phyloP scores from a whole-genome alignment of 2,113 vertebrate genomes.

The Anas platyrhynchos region DNA sequence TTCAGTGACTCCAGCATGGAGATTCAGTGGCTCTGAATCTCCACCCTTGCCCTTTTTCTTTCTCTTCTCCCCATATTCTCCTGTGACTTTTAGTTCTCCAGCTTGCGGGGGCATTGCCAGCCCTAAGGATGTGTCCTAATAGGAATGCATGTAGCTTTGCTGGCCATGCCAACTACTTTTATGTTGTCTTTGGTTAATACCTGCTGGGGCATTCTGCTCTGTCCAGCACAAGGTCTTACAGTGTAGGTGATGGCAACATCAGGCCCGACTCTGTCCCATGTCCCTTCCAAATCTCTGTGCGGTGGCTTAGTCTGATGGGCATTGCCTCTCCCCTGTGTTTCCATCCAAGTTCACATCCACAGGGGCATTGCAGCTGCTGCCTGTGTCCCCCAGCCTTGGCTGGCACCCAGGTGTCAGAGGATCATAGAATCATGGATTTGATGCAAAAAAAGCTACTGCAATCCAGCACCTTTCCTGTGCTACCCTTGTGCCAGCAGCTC shows the following conservation, averaged over 20 bases:
- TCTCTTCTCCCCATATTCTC: neutral
- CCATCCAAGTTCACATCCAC: neutral
- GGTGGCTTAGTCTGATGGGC: neutral
- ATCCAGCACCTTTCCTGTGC: neutral
- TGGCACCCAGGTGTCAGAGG: neutral
- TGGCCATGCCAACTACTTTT: neutral
- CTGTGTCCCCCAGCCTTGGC: neutral
- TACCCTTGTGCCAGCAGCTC: neutral
- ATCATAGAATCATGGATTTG: no score
- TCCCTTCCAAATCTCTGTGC: neutral
- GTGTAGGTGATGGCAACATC: neutral
- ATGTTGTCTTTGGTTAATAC: neutral
- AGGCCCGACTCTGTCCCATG: neutral
- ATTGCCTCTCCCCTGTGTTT: neutral
- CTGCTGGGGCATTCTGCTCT: neutral
- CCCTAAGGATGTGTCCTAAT: neutral
- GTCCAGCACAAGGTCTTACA: neutral
- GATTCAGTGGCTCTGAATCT: neutral
- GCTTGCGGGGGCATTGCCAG: neutral
- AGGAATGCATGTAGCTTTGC: neutral
- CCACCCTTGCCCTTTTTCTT: neutral
- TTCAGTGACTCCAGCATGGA: neutral
- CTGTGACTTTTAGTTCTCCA: neutral
- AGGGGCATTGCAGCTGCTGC: neutral
- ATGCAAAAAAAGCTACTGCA: neutral